Conservation (phyloP, 64 coral and sea anemone genomes). For the Porites australiensis region DNA sequence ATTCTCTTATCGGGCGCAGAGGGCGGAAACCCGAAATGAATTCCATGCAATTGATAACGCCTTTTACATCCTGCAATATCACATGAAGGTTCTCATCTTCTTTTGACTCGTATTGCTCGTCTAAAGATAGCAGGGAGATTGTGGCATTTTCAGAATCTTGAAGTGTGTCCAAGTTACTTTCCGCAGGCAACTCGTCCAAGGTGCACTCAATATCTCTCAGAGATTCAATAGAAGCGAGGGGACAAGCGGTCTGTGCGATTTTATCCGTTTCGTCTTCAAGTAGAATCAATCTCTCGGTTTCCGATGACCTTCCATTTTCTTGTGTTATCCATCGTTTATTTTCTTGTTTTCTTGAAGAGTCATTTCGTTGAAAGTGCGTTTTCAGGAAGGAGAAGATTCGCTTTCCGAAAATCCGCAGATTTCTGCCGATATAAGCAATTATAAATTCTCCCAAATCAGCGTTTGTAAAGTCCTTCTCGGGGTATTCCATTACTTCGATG, state of each 20-base stretch:
- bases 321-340: neutral
- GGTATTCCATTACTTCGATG: slow-evolving; percentile 13
- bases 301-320: neutral
- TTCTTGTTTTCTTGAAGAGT: neutral
- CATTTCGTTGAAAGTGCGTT: neutral
- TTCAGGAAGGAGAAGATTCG: neutral
- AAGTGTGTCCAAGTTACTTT: neutral
- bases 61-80: neutral
- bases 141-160: slow-evolving; percentile 8
- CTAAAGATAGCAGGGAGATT: slow-evolving; percentile 7
- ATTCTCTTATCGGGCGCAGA: neutral
- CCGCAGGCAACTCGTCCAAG: neutral
- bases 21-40: neutral
- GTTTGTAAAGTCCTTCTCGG: slow-evolving; percentile 28
- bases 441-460: slow-evolving; percentile 70
- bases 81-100: neutral
- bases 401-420: neutral
- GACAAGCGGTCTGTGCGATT: neutral
- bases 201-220: neutral
- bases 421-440: slow-evolving; percentile 13
- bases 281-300: slow-evolving; percentile 8
- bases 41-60: neutral
- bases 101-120: slow-evolving; percentile 7
- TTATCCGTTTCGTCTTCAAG: neutral
- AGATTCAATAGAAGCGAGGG: neutral